These are phyloP conservation scores for Mimachlamys varia DNA, from an alignment of 2,888 invertebrate genomes.

Conservation along the genomic window DNA sequence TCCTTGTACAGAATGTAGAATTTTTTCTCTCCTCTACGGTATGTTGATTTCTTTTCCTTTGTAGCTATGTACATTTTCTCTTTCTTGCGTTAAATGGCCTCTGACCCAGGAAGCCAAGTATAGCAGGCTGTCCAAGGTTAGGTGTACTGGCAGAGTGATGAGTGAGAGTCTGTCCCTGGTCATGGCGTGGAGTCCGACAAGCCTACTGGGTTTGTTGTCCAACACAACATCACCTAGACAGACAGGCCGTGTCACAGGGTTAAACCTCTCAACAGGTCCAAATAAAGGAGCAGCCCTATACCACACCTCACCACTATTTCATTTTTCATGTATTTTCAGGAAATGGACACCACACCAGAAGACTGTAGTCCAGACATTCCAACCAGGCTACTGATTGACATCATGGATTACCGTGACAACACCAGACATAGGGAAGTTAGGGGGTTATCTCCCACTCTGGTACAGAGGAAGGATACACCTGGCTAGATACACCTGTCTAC, in stretches of 20 bases:
- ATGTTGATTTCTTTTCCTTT: background rate
- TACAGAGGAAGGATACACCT: background rate
- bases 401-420: background rate
- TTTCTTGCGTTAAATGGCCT: background rate
- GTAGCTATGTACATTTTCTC: background rate
- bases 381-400: background rate
- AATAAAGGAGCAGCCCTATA: background rate
- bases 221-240: background rate
- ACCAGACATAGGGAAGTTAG: background rate
- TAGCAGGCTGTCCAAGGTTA: conserved; percentile 13
- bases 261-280: background rate
- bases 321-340: conserved; percentile 11
- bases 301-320: background rate
- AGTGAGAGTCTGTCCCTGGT: background rate
- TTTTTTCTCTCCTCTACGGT: background rate
- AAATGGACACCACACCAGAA: background rate
- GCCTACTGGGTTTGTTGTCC: background rate
- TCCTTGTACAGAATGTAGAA: background rate
- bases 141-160: background rate
- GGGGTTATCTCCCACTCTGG: background rate
- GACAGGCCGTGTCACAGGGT: background rate
- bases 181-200: background rate
- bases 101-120: background rate
- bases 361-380: background rate
- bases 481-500: background rate